Evolutionary conservation across 1,140 invertebrate species (phyloP), one percentile per base, ranked within the genome.

Genomic region (Orchestia grillus): DNA sequence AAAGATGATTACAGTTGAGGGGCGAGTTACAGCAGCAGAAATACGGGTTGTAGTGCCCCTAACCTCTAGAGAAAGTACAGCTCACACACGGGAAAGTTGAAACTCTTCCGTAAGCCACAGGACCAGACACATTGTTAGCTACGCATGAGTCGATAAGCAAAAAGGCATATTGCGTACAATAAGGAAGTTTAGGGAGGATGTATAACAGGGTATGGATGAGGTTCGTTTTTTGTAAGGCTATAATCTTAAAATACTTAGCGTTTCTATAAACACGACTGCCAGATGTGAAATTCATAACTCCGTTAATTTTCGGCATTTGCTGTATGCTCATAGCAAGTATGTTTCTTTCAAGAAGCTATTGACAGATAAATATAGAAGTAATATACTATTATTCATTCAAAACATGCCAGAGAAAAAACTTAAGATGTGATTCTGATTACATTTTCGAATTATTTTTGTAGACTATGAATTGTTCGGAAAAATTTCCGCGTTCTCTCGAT

Each of bases 1-100:
- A 44, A 90, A 90, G n/a, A 90, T 90, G n/a, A 90, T 90, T 90
- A 41, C 88, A 8, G 88, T 90, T 90, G 42, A 42, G 88, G 36
- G 36, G 88, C 88, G 15, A 44, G 88, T 90, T 19, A 41, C 16
- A 41, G 88, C 88, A 8, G 41, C 88, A 44, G 88, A 4, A 44
- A 90, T 28, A 90, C 4, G 88, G 0, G 88, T 44, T 16, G 88
- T 28, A 90, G 88, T 90, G n/a, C 88, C 41, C 88, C n/a, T 36
- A 90, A 44, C 88, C 88, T 90, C 88, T 44, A 42, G 88, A 44
- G 88, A 90, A 90, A 90, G 88, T 90, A 16, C 41, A 8, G 28
- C 28, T 15, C 1, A 3, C 28, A 23, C 62, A 28, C 62, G 28
- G 11, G 62, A 77, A 77, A 77, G 62, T 77, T 23, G 11, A 77